These are phyloP conservation scores for Holocentrus rufus DNA, from an alignment of 2,797 vertebrate genomes.

Conservation along the genomic window DNA sequence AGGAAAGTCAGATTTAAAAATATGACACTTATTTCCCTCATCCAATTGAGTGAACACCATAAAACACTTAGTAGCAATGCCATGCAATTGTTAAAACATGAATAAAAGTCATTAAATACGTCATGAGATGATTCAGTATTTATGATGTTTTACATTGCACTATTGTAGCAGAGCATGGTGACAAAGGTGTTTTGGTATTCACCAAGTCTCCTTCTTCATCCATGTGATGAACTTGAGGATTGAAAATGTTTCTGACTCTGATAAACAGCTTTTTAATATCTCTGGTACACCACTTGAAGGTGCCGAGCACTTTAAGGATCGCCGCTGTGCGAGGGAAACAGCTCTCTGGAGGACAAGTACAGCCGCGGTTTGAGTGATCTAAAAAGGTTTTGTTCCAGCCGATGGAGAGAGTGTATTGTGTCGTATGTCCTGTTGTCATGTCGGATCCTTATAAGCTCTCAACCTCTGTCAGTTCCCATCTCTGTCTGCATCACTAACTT, in stretches of 20 bases:
- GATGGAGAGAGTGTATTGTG: conserved; percentile 40
- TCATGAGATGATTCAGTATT: too few relatives aligned
- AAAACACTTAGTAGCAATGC: not conserved
- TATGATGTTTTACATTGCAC: too few relatives aligned
- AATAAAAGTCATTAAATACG: too few relatives aligned
- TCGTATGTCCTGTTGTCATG: conserved; percentile 50
- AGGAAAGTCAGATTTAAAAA: too few relatives aligned
- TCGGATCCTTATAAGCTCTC: conserved; percentile 45
- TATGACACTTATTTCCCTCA: too few relatives aligned
- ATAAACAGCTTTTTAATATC: too few relatives aligned
- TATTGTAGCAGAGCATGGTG: too few relatives aligned
- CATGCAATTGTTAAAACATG: not conserved
- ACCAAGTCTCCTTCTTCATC: too few relatives aligned
- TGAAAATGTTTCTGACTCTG: too few relatives aligned
- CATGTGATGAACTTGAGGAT: too few relatives aligned
- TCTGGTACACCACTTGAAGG: too few relatives aligned
- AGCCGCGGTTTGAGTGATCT: conserved; percentile 26
- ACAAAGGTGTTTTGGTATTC: too few relatives aligned
- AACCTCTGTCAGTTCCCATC: conserved; percentile 64
- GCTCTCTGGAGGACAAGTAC: not conserved
- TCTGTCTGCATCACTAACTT: conserved; percentile 25
- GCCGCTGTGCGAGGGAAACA: not conserved
- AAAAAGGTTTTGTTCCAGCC: conserved; percentile 32
- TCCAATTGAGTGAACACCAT: not conserved
- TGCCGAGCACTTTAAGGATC: not conserved